Conservation (phyloP, 2,113 vertebrate species). For the Hyperopisus bebe region DNA sequence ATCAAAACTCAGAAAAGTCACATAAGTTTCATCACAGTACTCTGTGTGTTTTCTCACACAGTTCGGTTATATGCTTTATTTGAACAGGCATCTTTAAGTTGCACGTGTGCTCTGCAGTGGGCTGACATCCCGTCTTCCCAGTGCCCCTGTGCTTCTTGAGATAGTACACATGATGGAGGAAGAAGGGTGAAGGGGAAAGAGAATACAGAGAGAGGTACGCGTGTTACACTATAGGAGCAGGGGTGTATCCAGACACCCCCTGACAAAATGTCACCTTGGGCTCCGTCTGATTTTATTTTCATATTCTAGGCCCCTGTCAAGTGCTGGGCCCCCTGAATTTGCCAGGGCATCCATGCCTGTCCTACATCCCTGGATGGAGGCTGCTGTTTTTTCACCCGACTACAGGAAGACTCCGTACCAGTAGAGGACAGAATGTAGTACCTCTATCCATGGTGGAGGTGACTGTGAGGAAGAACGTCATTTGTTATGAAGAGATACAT, state of each 20-base stretch:
- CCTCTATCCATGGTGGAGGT: neutral
- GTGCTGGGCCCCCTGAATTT: neutral
- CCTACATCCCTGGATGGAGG: neutral
- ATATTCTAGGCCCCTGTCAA: neutral
- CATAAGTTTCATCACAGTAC: neutral
- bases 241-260: neutral
- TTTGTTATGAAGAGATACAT: neutral
- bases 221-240: neutral
- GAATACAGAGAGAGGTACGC: neutral
- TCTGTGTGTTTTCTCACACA: neutral
- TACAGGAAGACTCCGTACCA: neutral
- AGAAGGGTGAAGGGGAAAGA: neutral
- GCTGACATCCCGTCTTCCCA: neutral
- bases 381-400: neutral
- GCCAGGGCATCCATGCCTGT: neutral
- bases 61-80: neutral
- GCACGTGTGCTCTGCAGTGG: neutral
- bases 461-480: neutral
- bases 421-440: neutral
- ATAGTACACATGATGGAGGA: neutral
- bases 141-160: neutral
- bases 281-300: neutral
- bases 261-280: neutral
- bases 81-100: neutral
- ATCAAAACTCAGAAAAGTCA: neutral